Evolutionary conservation across 2,113 vertebrate genomes (phyloP).

Genomic region (Thamnaconus septentrionalis): DNA sequence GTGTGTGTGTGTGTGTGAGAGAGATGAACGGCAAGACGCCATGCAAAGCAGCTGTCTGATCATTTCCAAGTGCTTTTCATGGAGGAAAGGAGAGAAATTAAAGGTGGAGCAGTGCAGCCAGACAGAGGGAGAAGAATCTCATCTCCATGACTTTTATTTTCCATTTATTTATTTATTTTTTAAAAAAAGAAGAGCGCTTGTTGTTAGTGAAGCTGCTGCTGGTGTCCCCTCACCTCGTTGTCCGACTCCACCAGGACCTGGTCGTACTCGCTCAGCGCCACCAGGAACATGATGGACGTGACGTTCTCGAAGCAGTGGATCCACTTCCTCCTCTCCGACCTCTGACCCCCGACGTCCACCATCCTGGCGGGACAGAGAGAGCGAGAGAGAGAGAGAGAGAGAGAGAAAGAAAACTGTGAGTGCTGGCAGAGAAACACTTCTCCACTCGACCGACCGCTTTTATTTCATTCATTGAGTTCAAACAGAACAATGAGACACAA

Average conservation of each 20-base stretch:
- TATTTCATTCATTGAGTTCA: no score
- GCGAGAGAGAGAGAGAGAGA: no score
- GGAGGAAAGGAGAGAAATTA: slow-evolving; percentile 10
- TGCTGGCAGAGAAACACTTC: no score
- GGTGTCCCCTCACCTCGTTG: slow-evolving; percentile 84
- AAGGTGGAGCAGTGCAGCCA: slow-evolving; percentile 4
- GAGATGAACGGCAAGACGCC: slow-evolving; percentile 13
- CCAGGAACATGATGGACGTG: slow-evolving; percentile 97
- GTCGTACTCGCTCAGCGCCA: slow-evolving; percentile 97
- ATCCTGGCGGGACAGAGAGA: slow-evolving; percentile 77
- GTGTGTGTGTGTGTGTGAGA: not conserved
- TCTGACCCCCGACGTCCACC: slow-evolving; percentile 95
- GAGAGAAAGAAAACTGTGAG: no score
- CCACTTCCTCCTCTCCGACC: slow-evolving; percentile 98
- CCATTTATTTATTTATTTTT: no score
- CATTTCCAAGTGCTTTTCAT: slow-evolving; percentile 54
- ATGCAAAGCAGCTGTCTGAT: slow-evolving; percentile 54
- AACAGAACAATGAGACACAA: no score
- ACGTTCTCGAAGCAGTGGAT: slow-evolving; percentile 99
- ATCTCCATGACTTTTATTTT: slow-evolving; percentile 6
- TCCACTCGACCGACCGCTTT: no score
- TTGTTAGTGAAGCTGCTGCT: no score
- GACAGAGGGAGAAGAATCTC: slow-evolving; percentile 6
- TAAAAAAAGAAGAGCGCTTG: no score
- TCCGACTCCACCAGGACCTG: slow-evolving; percentile 96